Base-by-base conservation (phyloP, 2,888 invertebrate genomes). In the Amiota communis region DNA sequence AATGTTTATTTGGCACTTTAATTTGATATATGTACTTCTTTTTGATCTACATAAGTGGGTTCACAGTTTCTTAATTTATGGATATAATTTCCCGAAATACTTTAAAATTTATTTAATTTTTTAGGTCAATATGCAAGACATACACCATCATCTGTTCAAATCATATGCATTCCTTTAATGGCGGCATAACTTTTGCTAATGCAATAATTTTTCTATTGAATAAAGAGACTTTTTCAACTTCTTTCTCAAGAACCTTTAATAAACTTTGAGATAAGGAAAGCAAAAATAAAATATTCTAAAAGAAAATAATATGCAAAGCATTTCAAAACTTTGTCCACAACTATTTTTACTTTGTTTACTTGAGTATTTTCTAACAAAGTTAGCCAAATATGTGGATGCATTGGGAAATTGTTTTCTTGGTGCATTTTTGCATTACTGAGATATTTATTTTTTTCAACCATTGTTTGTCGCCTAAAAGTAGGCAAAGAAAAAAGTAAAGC, bases 261-360 rank as follows among this genome's bases (percentile, higher is more conserved):
- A 68, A 36, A 68, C 67, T 68, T 17, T 23, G 9, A 20, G 51
- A n/a, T 23, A 53, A n/a, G 2, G 67, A 68, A 63, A 36, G 36
- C 36, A 36, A 36, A 36, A 36, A 36, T 36, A 6, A 2, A 36
- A 36, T 36, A 36, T 36, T 36, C 23, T 59, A 20, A 59, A 20
- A n/a, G 51, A 17, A 65, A 68, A 53, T 17, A 53, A 53, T 2
- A 63, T 23, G 36, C 59, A 17, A 17, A 68, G 53, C 17, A 65
- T 49, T 48, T 59, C 49, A 68, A 53, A 68, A 68, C 36, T 68
- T 68, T 68, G 67, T 68, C 53, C 67, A 68, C 23, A 68, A 53
- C 1, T n/a, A 68, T 68, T 53, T 51, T 68, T 68, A 51, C 51
- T 51, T 68, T 68, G 23, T 20, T 23, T 53, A 8, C 67, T 23